These are phyloP conservation scores for Netelia inedita DNA, from an alignment of 2,888 invertebrate genomes.

Conservation along the genomic window DNA sequence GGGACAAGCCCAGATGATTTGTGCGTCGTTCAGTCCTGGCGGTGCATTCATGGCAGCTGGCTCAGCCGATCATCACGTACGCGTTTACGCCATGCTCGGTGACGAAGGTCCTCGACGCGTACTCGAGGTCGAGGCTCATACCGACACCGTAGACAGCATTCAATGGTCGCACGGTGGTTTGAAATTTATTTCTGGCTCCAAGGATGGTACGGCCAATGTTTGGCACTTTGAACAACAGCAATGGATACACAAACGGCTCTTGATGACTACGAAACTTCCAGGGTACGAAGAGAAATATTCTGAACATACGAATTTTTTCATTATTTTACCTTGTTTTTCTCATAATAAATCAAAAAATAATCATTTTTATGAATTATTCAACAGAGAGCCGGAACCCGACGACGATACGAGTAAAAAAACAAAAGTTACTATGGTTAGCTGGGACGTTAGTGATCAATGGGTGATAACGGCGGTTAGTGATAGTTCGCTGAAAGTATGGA, in stretches of 20 bases:
- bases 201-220: constrained; percentile 97
- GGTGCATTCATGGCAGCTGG: constrained; percentile 97
- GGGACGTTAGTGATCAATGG: constrained; percentile 95
- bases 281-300: constrained; percentile 83
- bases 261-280: constrained; percentile 89
- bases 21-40: constrained; percentile 95
- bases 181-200: constrained; percentile 96
- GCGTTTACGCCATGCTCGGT: constrained; percentile 94
- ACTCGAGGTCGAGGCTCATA: constrained; percentile 88
- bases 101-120: constrained; percentile 91
- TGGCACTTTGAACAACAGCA: constrained; percentile 97
- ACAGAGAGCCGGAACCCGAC: constrained; percentile 83
- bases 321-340: constrained; percentile 29
- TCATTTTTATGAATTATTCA: constrained; percentile 39
- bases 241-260: constrained; percentile 93
- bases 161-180: constrained; percentile 96
- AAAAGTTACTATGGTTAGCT: constrained; percentile 98
- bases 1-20: constrained; percentile 98
- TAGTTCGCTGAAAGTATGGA: constrained; percentile 93
- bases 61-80: constrained; percentile 96
- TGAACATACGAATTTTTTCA: background rate
- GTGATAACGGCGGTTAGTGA: constrained; percentile 97
- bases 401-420: constrained; percentile 88
- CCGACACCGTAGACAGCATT: constrained; percentile 97
- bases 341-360: constrained; percentile 1